Conservation (phyloP, 1,140 invertebrate species). For the Galleria mellonella region DNA sequence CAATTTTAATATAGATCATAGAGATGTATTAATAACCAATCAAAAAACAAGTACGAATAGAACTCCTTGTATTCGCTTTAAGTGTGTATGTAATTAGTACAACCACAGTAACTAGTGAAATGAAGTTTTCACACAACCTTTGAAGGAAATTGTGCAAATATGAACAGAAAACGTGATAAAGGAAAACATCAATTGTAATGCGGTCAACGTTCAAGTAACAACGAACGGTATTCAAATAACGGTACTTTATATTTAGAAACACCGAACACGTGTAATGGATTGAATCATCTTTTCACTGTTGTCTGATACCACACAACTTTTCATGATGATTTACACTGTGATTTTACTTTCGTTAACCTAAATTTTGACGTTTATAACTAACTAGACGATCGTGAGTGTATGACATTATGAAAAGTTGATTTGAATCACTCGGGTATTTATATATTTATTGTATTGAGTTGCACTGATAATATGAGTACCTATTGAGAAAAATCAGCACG, state of each 20-base stretch:
- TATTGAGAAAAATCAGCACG: conserved; percentile 4
- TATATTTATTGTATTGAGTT: too few relatives aligned
- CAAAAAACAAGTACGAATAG: too few relatives aligned
- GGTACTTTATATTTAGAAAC: conserved; percentile 64
- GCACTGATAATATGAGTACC: neutral
- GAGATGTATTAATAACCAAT: too few relatives aligned
- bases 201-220: conserved; percentile 49
- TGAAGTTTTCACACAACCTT: neutral
- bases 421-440: too few relatives aligned
- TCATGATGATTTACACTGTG: conserved; percentile 31
- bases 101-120: conserved; percentile 10
- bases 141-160: conserved; percentile 19
- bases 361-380: too few relatives aligned
- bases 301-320: conserved; percentile 33
- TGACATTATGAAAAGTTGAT: too few relatives aligned
- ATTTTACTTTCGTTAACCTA: conserved; percentile 14
- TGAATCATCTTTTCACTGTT: conserved; percentile 52
- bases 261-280: conserved; percentile 48
- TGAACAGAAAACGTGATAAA: conserved; percentile 29
- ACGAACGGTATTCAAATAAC: conserved; percentile 58
- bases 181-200: conserved; percentile 50
- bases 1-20: too few relatives aligned
- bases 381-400: too few relatives aligned
- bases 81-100: neutral
- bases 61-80: too few relatives aligned